Percentiles rank a stretch among this genome's conserved stretches.
Conservation (phyloP, 2,797 vertebrate species). For the Protonibea diacanthus region DNA sequence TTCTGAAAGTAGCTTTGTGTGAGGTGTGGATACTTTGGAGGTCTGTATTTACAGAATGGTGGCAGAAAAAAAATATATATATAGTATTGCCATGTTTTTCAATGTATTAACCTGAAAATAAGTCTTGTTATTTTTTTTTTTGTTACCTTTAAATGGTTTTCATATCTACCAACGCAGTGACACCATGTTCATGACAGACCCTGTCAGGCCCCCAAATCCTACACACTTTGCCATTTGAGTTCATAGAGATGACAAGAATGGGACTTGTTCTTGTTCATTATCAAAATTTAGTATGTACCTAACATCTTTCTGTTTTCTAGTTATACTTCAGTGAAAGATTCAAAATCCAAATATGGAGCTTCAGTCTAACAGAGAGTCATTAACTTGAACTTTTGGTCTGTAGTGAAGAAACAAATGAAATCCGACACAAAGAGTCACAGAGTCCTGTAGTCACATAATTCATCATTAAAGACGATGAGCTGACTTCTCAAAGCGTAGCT, state of each 20-base stretch:
- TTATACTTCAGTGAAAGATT: slow-evolving; percentile 14
- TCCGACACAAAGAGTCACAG: slow-evolving; percentile 56
- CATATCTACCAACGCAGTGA: no score
- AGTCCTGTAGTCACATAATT: slow-evolving; percentile 56
- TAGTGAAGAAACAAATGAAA: slow-evolving; percentile 31
- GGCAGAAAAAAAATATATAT: no score
- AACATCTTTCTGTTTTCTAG: background rate
- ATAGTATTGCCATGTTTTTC: no score
- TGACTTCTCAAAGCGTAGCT: slow-evolving; percentile 64
- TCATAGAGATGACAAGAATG: slow-evolving; percentile 70
- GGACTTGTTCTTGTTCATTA: slow-evolving; percentile 13
- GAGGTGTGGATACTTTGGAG: no score
- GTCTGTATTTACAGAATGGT: no score
- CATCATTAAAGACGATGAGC: slow-evolving; percentile 53
- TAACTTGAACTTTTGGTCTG: slow-evolving; percentile 39
- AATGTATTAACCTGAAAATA: no score
- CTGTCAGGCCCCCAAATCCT: no score
- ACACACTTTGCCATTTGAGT: slow-evolving; percentile 20
- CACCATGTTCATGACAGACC: no score
- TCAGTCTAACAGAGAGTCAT: slow-evolving; percentile 12
- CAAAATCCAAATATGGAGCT: slow-evolving; percentile 10
- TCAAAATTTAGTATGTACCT: background rate
- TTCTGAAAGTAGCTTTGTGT: slow-evolving; percentile 64
- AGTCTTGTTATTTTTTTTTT: no score
- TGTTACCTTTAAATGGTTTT: no score